Evolutionary conservation across 2,113 vertebrate species (phyloP), one percentile per base, ranked within the genome.

Genomic region (Otolemur garnettii): DNA sequence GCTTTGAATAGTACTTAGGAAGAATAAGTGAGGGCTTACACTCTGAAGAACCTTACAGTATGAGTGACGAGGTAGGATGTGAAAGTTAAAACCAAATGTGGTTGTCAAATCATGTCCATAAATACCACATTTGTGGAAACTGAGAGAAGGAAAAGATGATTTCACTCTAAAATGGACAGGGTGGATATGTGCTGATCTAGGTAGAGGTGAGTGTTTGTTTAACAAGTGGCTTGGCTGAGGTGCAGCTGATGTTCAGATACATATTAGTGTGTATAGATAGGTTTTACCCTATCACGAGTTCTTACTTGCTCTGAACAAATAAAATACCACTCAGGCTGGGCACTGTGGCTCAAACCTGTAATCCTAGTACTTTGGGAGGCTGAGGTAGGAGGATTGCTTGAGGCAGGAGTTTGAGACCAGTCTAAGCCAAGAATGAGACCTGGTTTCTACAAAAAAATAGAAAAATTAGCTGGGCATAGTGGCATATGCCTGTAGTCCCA

Each of bases 31-130:
- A 87, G 57, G 45, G 10, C 66, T 24, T 79, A 9, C 28, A 62
- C 33, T 72, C 38, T 55, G 57, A 74, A 45, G 66, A 59, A 90
- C 35, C 26, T 64, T 68, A 55, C 8, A 12, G 7, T 69, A 0
- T 80, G 83, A 62, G 42, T 60, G 45, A 92, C 30, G 42, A 94
- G 59, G 15, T 57, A 68, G 69, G 21, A 71, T 66, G 19, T 85
- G n/a, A 79, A 96, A 90, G 6, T 42, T 93, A 42, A 74, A 19
- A 72, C 85, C 57, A 42, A 88, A 74, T 33, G 18, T 66, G 60
- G 14, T 42, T 55, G 2, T 85, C 33, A 42, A 68, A 50, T 84
- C n/a, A 30, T 72, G 72, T 28, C 38, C 14, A 30, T 74, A 66
- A 75, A 59, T 86, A 53, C 33, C 45, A 50, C 8, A 50, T 50